phyloP scores from a whole-genome alignment of 2,888 invertebrate species.

The Cosmopolites sordidus region DNA sequence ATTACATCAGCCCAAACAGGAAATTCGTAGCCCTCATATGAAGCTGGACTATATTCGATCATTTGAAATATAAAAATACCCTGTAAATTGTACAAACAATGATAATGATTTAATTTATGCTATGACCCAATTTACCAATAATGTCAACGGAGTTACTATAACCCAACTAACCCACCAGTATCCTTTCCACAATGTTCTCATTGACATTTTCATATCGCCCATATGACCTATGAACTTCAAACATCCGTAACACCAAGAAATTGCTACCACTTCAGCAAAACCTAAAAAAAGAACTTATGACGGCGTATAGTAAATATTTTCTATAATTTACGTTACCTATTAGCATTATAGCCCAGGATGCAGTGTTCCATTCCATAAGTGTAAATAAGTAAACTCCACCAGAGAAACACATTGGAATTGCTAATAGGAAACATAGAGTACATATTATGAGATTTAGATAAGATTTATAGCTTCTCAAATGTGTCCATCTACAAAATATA shows the following conservation, averaged over 20 bases:
- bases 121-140: conserved; percentile 55
- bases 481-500: conserved; percentile 51
- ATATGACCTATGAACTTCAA: conserved; percentile 57
- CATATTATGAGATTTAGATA: conserved; percentile 64
- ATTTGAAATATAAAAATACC: conserved; percentile 70
- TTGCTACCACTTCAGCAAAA: conserved; percentile 53
- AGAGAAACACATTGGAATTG: conserved; percentile 70
- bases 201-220: conserved; percentile 60
- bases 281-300: conserved; percentile 10
- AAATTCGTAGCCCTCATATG: conserved; percentile 63
- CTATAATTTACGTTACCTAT: conserved; percentile 51
- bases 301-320: neutral
- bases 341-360: conserved; percentile 69
- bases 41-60: conserved; percentile 59
- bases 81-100: conserved; percentile 51
- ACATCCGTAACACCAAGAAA: conserved; percentile 69
- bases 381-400: conserved; percentile 72
- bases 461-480: conserved; percentile 57
- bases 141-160: conserved; percentile 62
- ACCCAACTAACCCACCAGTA: conserved; percentile 76
- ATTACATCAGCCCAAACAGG: conserved; percentile 66
- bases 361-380: conserved; percentile 72
- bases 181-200: conserved; percentile 54
- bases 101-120: conserved; percentile 3
- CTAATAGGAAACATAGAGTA: conserved; percentile 61